These are phyloP conservation scores for Gymnarchus niloticus DNA, from an alignment of 2,113 vertebrate species.

Conservation along the genomic window DNA sequence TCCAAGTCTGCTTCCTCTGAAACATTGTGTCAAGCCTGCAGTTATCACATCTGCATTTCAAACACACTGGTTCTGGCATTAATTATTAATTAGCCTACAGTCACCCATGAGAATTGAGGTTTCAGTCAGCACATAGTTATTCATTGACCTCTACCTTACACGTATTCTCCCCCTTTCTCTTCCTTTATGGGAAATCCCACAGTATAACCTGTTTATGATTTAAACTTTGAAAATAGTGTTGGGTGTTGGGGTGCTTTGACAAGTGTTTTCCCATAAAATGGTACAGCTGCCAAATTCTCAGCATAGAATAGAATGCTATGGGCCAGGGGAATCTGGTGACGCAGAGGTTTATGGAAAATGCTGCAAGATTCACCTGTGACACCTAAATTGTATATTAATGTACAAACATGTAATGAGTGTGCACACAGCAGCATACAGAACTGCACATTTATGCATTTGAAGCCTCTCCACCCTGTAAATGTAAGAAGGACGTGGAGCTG, in stretches of 20 bases:
- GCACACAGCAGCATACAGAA: background rate
- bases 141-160: slow-evolving; percentile 79
- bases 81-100: slow-evolving; percentile 99
- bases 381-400: background rate
- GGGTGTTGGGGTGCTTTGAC: background rate
- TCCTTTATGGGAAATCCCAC: slow-evolving; percentile 60
- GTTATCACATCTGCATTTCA: slow-evolving; percentile 99
- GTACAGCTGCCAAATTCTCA: background rate
- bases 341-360: background rate
- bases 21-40: slow-evolving; percentile 83
- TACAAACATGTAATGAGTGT: background rate
- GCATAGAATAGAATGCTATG: background rate
- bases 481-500: background rate
- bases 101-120: slow-evolving; percentile 90
- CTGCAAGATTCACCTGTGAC: background rate
- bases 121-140: slow-evolving; percentile 82
- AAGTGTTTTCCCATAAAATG: background rate
- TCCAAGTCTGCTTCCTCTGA: slow-evolving; percentile 81
- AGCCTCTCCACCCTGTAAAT: background rate
- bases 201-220: slow-evolving; percentile 59
- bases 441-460: background rate
- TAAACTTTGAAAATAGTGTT: background rate
- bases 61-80: slow-evolving; percentile 96
- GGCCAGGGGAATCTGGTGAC: background rate
- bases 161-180: slow-evolving; percentile 26